phyloP scores from a whole-genome alignment of 2,888 invertebrate genomes.

The Megaustenia siamemsis region DNA sequence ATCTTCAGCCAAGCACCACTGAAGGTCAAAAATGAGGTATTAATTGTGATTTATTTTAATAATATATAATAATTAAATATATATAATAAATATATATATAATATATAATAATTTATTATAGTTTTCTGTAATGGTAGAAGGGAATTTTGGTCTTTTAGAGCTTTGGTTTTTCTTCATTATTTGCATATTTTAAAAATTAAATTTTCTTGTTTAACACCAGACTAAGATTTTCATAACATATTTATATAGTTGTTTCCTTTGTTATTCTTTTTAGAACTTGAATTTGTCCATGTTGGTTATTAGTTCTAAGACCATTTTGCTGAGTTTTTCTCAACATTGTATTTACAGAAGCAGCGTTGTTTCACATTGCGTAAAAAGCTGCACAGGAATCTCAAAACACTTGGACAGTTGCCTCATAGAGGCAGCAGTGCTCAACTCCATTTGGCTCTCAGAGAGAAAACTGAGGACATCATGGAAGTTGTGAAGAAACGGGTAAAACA shows the following conservation, averaged over 20 bases:
- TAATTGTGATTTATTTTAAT: no score
- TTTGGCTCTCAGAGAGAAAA: conserved; percentile 27
- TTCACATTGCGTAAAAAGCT: not conserved
- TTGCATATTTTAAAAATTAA: no score
- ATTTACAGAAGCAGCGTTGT: not conserved
- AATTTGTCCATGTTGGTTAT: no score
- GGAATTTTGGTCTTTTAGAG: not conserved
- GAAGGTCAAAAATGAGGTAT: not conserved
- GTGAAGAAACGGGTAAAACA: conserved; percentile 36
- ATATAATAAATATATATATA: no score
- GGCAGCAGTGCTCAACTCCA: conserved; percentile 31
- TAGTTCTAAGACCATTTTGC: not conserved
- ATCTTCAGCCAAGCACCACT: not conserved
- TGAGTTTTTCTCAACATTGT: not conserved
- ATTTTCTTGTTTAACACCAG: no score
- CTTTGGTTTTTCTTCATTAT: not conserved
- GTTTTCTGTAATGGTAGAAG: not conserved
- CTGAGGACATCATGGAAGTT: conserved; percentile 36
- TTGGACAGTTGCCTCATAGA: not conserved
- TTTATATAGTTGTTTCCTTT: no score
- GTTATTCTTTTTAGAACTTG: no score
- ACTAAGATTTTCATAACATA: no score
- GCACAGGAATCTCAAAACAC: not conserved
- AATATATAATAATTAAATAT: no score
- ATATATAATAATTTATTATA: not conserved